Percentiles rank a stretch among this genome's conserved stretches.
Evolutionary conservation across 2,113 vertebrate species (phyloP).

Genomic region (Mesembrinibis cayennensis): DNA sequence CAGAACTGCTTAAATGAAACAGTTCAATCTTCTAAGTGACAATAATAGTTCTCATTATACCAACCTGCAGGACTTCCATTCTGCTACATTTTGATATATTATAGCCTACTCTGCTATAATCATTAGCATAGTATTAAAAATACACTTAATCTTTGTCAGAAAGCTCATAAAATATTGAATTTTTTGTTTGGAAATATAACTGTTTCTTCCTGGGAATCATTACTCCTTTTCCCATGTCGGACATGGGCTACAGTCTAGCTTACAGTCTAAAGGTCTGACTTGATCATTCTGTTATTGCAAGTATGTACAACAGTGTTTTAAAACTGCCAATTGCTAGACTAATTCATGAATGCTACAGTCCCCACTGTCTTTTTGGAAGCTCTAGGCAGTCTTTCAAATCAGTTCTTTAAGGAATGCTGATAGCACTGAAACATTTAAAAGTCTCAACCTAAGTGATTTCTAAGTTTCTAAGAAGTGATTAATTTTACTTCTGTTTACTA

Average conservation of each 20-base stretch:
- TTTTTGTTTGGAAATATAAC: slow-evolving; percentile 32
- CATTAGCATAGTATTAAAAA: slow-evolving; percentile 48
- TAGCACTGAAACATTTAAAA: background rate
- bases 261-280: background rate
- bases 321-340: background rate
- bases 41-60: slow-evolving; percentile 63
- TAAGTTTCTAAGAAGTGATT: background rate
- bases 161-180: slow-evolving; percentile 13
- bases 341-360: background rate
- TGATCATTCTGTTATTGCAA: background rate
- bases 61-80: slow-evolving; percentile 52
- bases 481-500: background rate
- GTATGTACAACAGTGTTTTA: background rate
- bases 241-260: background rate
- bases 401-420: background rate
- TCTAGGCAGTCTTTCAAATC: background rate
- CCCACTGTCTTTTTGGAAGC: background rate
- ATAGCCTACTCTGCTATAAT: background rate
- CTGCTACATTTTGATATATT: slow-evolving; percentile 38
- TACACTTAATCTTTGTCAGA: slow-evolving; percentile 7
- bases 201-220: background rate
- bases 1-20: slow-evolving; percentile 66
- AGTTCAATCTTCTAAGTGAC: slow-evolving; percentile 64
- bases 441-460: background rate
- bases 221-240: background rate